Evolutionary conservation across 2,888 invertebrate species (phyloP).

Genomic region (Rhagonycha fulva): DNA sequence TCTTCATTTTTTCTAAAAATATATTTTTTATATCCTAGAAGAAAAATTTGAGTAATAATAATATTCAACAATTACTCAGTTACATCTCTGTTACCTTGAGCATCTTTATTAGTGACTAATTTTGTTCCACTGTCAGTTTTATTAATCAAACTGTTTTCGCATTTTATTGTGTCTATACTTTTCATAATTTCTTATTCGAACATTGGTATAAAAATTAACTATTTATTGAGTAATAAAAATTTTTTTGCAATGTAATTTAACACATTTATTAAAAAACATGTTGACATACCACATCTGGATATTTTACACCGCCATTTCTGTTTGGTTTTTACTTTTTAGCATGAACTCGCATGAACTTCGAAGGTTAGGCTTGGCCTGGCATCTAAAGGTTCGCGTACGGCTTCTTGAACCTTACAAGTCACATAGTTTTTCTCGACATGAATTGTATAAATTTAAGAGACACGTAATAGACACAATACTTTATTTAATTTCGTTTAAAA

Average conservation of each 20-base stretch:
- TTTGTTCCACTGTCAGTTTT: background rate
- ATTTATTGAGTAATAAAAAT: background rate
- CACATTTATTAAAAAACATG: background rate
- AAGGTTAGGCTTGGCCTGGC: background rate
- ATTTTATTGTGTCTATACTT: background rate
- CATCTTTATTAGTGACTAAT: background rate
- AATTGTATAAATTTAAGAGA: too few species aligned
- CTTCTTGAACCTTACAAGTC: background rate
- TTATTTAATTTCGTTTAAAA: too few species aligned
- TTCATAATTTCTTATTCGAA: background rate
- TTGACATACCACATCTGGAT: background rate
- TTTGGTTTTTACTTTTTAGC: background rate
- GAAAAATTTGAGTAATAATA: background rate
- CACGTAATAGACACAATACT: too few species aligned
- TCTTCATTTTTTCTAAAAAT: conserved; percentile 38
- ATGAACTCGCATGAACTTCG: background rate
- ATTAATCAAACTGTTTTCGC: background rate
- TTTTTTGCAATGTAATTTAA: background rate
- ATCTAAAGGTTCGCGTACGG: background rate
- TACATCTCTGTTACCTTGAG: background rate
- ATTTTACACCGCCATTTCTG: background rate
- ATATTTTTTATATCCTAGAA: conserved; percentile 37
- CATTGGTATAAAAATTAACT: background rate
- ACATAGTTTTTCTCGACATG: background rate
- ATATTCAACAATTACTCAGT: background rate